Conservation (phyloP, 1,140 invertebrate species). For the Cyclina sinensis region DNA sequence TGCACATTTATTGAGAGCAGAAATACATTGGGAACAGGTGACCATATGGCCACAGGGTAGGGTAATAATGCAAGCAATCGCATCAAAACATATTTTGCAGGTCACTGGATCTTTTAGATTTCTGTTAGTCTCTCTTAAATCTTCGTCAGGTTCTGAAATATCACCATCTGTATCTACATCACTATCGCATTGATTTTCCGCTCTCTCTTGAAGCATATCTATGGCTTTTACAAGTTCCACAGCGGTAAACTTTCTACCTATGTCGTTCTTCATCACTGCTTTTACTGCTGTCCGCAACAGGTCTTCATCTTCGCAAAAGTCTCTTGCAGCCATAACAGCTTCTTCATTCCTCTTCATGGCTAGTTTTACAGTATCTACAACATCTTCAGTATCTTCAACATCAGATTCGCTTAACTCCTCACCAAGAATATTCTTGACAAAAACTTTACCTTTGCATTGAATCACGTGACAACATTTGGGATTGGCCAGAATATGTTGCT, state of each 20-base stretch:
- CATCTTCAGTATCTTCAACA: not conserved
- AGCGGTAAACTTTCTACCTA: not conserved
- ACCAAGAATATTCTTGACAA: not conserved
- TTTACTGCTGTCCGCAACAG: not conserved
- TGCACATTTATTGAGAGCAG: constrained; percentile 14
- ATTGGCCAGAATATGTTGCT: not conserved
- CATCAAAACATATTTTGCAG: constrained; percentile 39
- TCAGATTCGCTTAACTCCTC: not conserved
- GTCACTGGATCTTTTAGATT: not conserved
- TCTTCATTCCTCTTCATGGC: not conserved
- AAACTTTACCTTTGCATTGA: not conserved
- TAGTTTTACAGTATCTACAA: not conserved
- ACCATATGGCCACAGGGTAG: constrained; percentile 96
- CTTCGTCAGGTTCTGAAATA: not conserved
- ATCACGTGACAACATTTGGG: not conserved
- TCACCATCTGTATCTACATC: constrained; percentile 1
- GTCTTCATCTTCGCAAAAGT: not conserved
- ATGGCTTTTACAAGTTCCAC: not conserved
- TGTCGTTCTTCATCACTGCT: not conserved
- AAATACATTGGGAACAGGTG: constrained; percentile 88
- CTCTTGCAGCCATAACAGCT: not conserved
- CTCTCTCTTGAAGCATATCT: not conserved
- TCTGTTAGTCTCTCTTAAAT: not conserved
- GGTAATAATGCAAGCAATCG: constrained; percentile 87
- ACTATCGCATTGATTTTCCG: not conserved